Evolutionary conservation across 1,140 invertebrate genomes (phyloP), one percentile per base, ranked within the genome.

Genomic region (Leptestheria dahalacensis): DNA sequence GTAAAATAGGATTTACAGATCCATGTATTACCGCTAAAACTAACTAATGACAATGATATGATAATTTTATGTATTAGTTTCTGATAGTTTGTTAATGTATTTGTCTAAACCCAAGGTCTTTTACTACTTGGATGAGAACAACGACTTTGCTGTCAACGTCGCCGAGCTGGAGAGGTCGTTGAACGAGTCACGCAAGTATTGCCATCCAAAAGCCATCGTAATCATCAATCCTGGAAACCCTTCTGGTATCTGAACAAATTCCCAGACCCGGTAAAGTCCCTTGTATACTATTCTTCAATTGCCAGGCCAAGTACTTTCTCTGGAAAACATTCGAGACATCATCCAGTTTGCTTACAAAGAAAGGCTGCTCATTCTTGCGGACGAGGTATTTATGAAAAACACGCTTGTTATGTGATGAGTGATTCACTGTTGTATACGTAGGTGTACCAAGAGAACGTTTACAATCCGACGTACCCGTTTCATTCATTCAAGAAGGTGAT

Each of bases 151-250:
- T 0, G 70, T 98, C 57, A 81, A 87, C 66, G 73, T 84, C 3
- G 59, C 68, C 2, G 96, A 98, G 72, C 73, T 99, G 61, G 80
- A 94, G 68, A 74, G 92, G 46, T 70, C 91, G 0, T 72, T 85
- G 11, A 70, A 74, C 1, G 86, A 91, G 64, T 80, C 83, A 0
- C 79, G 77, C 63, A 74, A 75, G 26, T 65, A 70, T 0, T 86
- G 82, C 70, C 79, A 83, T 66, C 90, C 91, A 0, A 77, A 90
- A 51, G 92, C 85, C 0, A 74, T 99, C 51, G 91, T 95, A 21
- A 82, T 99, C 49, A 99, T 99, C 65, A 99, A 99, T 76, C 96
- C 96, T 2, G 96, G 96, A 28, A 99, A 99, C 74, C 95, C 95
- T 4, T 98, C 95, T 9, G 33, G 33, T 41, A 9, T 15, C 15